Percentiles rank a stretch among this genome's conserved stretches.
phyloP scores from a whole-genome alignment of 1,140 invertebrate genomes.

The Uloborus diversus region DNA sequence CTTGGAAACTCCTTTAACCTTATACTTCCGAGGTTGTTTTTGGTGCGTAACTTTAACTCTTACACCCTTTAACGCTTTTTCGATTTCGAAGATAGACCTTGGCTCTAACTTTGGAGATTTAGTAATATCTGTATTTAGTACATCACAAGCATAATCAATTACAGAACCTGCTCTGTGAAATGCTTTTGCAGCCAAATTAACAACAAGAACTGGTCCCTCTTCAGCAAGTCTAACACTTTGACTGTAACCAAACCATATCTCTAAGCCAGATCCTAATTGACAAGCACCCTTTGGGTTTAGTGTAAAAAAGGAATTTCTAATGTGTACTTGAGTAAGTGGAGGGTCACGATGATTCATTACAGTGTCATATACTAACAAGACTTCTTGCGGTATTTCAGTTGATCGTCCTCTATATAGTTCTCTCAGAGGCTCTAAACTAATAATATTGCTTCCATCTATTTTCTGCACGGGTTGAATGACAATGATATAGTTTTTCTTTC shows the following conservation, averaged over 20 bases:
- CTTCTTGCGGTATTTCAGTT: neutral
- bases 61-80: slow-evolving; percentile 48
- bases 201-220: slow-evolving; percentile 37
- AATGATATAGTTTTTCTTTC: slow-evolving; percentile 7
- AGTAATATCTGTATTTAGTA: slow-evolving; percentile 29
- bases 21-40: slow-evolving; percentile 46
- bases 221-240: slow-evolving; percentile 38
- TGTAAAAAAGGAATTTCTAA: slow-evolving; percentile 38
- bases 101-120: neutral
- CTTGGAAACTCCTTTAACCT: slow-evolving; percentile 15
- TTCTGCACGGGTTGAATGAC: slow-evolving; percentile 33
- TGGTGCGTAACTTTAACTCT: slow-evolving; percentile 57
- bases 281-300: neutral
- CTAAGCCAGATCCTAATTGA: slow-evolving; percentile 30
- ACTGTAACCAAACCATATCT: slow-evolving; percentile 56
- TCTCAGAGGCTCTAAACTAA: neutral
- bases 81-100: slow-evolving; percentile 23
- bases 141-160: slow-evolving; percentile 28
- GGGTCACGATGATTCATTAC: slow-evolving; percentile 23
- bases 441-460: slow-evolving; percentile 16
- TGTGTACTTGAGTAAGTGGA: neutral
- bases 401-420: neutral
- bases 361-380: slow-evolving; percentile 23
- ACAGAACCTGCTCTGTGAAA: slow-evolving; percentile 52
- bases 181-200: slow-evolving; percentile 51